Base-by-base conservation (phyloP, 2,888 invertebrate species). In the Autographa pulchrina region DNA sequence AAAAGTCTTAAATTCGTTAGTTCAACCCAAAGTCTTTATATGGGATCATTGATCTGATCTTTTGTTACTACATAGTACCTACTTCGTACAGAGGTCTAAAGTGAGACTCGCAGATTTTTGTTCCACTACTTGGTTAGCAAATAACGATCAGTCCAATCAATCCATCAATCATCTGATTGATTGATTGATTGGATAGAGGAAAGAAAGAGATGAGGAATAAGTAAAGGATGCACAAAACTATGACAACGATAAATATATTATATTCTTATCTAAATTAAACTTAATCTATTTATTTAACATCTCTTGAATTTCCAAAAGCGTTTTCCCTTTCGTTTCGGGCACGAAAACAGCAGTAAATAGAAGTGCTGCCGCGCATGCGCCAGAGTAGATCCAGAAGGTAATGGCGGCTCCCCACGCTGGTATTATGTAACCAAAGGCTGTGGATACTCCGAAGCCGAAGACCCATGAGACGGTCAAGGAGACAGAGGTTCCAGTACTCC, bases 401-500 rank as follows among this genome's bases (percentile, higher is more conserved):
- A 81, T 62, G 43, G 81, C 75, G 2, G 81, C 76, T 6, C 88
- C 89, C 2, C 85, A 62, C 0, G 56, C 68, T 2, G 73, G 58
- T 3, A 87, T 61, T 78, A 89, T 75, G 64, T 81, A 79, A 0
- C 84, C 84, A 35, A 89, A 89, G 0, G 82, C 79, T 0, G 84
- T 80, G 31, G 85, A 64, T 0, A 87, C 64, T n/a, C 69, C 79
- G 58, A 90, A 90, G 0, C 89, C 89, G 0, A 84, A 72, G 0
- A 88, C 3, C 82, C 86, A 89, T 2, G 72, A 75, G 0, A 80
- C 65, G 14, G 87, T 85, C 0, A 84, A 18, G 0, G 85, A 72
- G 0, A 87, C 32, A 0, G 88, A 79, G 0, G 88, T 84, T 0
- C 89, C 91, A 0, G 78, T 77, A 14, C 88, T 83, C 5, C 91